Conservation (phyloP, 2,113 vertebrate species). For the Piaya cayana region DNA sequence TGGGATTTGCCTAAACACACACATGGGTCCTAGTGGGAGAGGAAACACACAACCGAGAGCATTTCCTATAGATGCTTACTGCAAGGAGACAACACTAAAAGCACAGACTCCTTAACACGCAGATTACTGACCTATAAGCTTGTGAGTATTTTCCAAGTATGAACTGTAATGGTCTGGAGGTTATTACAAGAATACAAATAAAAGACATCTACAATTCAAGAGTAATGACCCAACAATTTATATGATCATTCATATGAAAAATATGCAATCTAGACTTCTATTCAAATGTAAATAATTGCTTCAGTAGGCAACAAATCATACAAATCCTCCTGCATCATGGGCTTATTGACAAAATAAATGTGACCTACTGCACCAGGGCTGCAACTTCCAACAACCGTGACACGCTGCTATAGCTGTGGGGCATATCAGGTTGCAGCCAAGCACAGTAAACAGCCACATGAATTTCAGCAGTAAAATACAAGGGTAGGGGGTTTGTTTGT, state of each 20-base stretch:
- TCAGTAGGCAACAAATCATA: constrained; percentile 7
- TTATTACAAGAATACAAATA: background rate
- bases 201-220: background rate
- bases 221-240: constrained; percentile 54
- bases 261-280: background rate
- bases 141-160: background rate
- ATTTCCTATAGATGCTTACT: background rate
- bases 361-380: background rate
- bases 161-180: background rate
- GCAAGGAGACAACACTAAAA: background rate
- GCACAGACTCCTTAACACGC: background rate
- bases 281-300: constrained; percentile 32
- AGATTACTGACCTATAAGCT: background rate
- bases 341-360: constrained; percentile 25
- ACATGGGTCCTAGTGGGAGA: background rate
- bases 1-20: background rate
- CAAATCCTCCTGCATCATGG: background rate
- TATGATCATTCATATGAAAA: background rate
- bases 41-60: background rate
- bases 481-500: background rate
- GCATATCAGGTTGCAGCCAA: background rate
- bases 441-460: background rate
- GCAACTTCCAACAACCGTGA: background rate
- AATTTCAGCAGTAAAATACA: background rate
- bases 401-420: background rate